Conservation (phyloP, 2,113 vertebrate species). For the Sturnira hondurensis region DNA sequence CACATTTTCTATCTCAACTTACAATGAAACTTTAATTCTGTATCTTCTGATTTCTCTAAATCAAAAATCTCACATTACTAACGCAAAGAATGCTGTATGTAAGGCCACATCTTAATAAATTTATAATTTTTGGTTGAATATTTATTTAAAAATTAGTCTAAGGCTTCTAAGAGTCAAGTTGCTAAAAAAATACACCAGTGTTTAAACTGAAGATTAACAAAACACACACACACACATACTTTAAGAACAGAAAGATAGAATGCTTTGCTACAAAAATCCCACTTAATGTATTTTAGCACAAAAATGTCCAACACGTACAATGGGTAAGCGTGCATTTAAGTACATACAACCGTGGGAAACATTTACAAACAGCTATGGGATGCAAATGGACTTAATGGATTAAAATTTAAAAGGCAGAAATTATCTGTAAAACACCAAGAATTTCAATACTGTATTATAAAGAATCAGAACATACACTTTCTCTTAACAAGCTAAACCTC, state of each 20-base stretch:
- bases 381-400: conserved; percentile 73
- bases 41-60: conserved; percentile 50
- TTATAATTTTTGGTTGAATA: conserved; percentile 66
- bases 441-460: conserved; percentile 67
- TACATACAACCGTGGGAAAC: conserved; percentile 75
- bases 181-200: conserved; percentile 70
- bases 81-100: conserved; percentile 67
- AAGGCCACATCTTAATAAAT: conserved; percentile 81
- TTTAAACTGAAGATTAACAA: conserved; percentile 74
- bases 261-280: conserved; percentile 74
- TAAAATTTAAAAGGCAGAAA: conserved; percentile 63
- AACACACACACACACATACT: conserved; percentile 6
- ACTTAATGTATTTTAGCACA: conserved; percentile 78
- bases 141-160: conserved; percentile 69
- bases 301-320: conserved; percentile 80
- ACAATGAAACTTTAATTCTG: conserved; percentile 49
- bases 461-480: conserved; percentile 66
- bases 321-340: conserved; percentile 72
- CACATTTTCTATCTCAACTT: conserved; percentile 60
- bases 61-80: conserved; percentile 58
- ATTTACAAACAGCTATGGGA: conserved; percentile 77
- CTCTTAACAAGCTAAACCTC: conserved; percentile 64
- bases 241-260: conserved; percentile 78
- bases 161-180: conserved; percentile 78
- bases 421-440: conserved; percentile 66